Percentiles rank a stretch among this genome's conserved stretches.
Evolutionary conservation across 2,113 vertebrate genomes (phyloP).

Genomic region (Neoarius graeffei): DNA sequence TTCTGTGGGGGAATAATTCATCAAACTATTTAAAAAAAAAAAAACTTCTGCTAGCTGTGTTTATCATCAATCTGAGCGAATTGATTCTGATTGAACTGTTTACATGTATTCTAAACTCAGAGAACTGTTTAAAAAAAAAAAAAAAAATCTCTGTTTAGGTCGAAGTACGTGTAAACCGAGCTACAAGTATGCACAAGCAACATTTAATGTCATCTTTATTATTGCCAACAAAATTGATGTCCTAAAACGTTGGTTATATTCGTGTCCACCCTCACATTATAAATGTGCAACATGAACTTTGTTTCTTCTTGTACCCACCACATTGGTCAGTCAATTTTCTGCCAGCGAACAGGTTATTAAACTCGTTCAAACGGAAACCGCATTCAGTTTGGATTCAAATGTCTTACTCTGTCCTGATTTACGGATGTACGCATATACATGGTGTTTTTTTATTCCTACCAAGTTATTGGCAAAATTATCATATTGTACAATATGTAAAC

Average conservation of each 20-base stretch:
- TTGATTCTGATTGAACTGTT: neutral
- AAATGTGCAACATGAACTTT: neutral
- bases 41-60: neutral
- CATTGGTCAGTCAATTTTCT: neutral
- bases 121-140: neutral
- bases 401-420: neutral
- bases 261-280: neutral
- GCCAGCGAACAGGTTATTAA: neutral
- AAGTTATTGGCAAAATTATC: neutral
- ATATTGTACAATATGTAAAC: no score
- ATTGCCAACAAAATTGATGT: constrained; percentile 4
- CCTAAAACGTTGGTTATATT: neutral
- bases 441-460: no score
- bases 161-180: neutral
- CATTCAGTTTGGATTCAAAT: neutral
- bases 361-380: neutral
- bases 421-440: no score
- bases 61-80: constrained; percentile 24
- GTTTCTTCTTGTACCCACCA: no score
- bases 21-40: neutral
- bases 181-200: neutral
- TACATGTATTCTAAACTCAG: neutral
- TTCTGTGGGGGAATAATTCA: neutral
- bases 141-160: neutral
- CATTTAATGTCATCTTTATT: constrained; percentile 20